Base-by-base conservation (phyloP, 2,797 vertebrate genomes). In the Falco biarmicus region DNA sequence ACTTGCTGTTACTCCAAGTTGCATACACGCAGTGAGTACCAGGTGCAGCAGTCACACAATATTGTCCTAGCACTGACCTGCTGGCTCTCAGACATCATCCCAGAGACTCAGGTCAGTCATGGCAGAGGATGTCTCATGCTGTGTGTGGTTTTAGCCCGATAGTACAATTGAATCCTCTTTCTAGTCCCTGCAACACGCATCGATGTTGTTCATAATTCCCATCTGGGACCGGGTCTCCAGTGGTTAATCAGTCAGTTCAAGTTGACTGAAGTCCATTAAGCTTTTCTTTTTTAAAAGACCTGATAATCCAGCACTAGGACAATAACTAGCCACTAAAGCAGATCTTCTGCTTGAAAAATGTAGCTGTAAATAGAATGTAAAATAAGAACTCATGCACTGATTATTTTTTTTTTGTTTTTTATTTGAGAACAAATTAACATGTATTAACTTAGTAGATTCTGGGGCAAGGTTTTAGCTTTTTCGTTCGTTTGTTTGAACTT, bases 41-140 rank as follows among this genome's bases (percentile, higher is more conserved):
- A 31, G 15, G 13, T 56, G 47, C 15, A 1, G 51, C 25, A 18
- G 51, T 74, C 0, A 0, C 25, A 16, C 0, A 0, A 2, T 69
- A 7, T 5, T 60, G 32, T 60, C 51, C 47, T 56, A 70, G 25
- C 48, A 41, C 47, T 73, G 32, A 53, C 45, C n/a, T 59, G 32
- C 47, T 53, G 43, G 25, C 41, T 70, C 3, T 19, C 21, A 31
- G 34, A 22, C 13, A 12, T 45, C n/a, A 10, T 34, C 43, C 39
- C 32, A 59, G 68, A 76, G 53, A n/a, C 9, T n/a, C 41, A 31
- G 20, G 19, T 51, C 64, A 47, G 45, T 76, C 3, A 2, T 60
- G 60, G 57, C 43, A 57, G 48, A 87, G 48, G 56, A 39, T 34
- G 24, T 29, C 32, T 75, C 32, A 85, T 65, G 18, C 43, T 61